A percentile compares a stretch with the other conserved stretches of the same genome.
These are phyloP conservation scores for Agriotes lineatus DNA, from an alignment of 2,888 invertebrate species.

Conservation along the genomic window DNA sequence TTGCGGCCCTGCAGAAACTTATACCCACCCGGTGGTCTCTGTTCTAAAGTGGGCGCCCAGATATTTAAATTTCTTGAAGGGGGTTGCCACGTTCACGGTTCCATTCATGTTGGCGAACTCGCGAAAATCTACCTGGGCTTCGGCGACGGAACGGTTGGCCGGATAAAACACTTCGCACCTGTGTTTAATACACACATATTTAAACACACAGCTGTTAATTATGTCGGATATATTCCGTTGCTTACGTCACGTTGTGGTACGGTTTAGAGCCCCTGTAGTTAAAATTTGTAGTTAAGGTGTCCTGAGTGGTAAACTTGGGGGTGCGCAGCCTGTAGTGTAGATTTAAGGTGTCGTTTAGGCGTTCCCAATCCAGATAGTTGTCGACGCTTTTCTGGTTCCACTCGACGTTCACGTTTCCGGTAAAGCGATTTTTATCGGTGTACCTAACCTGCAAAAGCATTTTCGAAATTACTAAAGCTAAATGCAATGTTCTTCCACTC, in stretches of 20 bases:
- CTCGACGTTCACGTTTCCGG: slow-evolving; percentile 71
- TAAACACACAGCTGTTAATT: slow-evolving; percentile 33
- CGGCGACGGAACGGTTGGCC: slow-evolving; percentile 71
- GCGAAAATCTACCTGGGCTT: slow-evolving; percentile 75
- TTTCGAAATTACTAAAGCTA: not conserved
- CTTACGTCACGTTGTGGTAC: slow-evolving; percentile 74
- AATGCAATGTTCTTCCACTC: slow-evolving; percentile 40
- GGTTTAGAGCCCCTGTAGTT: slow-evolving; percentile 70
- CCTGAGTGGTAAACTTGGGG: slow-evolving; percentile 70
- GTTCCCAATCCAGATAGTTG: slow-evolving; percentile 70
- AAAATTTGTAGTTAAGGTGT: slow-evolving; percentile 72
- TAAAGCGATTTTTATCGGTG: slow-evolving; percentile 62
- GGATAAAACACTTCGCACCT: slow-evolving; percentile 76
- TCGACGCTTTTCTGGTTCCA: slow-evolving; percentile 72
- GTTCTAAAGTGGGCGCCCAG: slow-evolving; percentile 75
- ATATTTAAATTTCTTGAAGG: slow-evolving; percentile 75
- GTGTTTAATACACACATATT: too few relatives aligned
- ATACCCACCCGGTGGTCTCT: slow-evolving; percentile 70
- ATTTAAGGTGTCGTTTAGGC: slow-evolving; percentile 69
- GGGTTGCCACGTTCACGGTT: slow-evolving; percentile 77
- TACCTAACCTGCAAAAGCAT: slow-evolving; percentile 30
- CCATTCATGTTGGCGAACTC: slow-evolving; percentile 80
- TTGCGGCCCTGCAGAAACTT: not conserved
- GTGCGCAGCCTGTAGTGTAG: slow-evolving; percentile 75
- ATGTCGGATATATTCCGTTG: slow-evolving; percentile 45